A percentile compares a stretch with the other conserved stretches of the same genome.
Evolutionary conservation across 2,113 vertebrate genomes (phyloP).

Genomic region (Athene cunicularia): DNA sequence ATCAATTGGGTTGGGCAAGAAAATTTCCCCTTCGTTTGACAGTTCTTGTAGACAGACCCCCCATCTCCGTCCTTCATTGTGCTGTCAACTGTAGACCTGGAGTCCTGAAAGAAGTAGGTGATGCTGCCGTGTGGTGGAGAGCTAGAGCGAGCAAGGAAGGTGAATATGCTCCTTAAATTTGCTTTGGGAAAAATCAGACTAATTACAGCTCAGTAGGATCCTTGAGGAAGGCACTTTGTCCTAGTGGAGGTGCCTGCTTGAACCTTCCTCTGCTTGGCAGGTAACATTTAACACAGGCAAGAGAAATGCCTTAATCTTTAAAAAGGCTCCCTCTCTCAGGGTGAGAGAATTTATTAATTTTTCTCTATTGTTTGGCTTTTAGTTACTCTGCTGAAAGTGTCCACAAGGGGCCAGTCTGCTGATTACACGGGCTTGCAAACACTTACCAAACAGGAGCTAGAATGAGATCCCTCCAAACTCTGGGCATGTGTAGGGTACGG

Average conservation of each 20-base stretch:
- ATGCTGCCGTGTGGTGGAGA: neutral
- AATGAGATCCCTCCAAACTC: neutral
- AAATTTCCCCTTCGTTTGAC: neutral
- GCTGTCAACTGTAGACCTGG: neutral
- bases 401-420: constrained; percentile 39
- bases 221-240: neutral
- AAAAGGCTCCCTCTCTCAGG: neutral
- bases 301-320: neutral
- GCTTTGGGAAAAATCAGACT: neutral
- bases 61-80: neutral
- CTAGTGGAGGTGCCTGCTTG: neutral
- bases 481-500: rapidly evolving
- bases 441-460: neutral
- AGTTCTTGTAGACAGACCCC: neutral
- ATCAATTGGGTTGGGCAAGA: neutral
- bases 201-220: neutral
- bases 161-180: neutral
- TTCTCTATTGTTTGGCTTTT: neutral
- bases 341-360: neutral
- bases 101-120: neutral
- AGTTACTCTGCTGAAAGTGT: constrained; percentile 19
- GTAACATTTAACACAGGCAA: rapidly evolving
- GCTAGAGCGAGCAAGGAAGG: neutral
- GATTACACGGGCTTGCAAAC: neutral
- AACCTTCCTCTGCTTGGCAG: neutral